Percentiles rank a stretch among this genome's conserved stretches.
Conservation (phyloP, 2,797 vertebrate species). For the Myotis vivesi region DNA sequence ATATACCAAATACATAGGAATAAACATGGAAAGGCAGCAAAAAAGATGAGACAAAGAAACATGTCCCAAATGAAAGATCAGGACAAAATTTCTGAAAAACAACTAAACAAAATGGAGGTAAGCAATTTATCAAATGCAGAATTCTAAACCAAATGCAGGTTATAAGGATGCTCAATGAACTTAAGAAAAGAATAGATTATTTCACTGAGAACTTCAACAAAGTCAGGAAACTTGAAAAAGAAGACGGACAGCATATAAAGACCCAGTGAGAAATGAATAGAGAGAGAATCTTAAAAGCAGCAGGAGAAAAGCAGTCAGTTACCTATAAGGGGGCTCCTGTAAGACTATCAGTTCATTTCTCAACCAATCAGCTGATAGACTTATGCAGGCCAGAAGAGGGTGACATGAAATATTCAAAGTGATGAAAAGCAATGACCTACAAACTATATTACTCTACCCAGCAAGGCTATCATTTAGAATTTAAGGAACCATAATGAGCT, state of each 20-base stretch:
- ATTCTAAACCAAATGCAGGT: neutral
- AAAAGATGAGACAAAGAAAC: neutral
- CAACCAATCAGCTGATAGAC: neutral
- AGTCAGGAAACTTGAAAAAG: neutral
- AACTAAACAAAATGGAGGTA: neutral
- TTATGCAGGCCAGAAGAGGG: neutral
- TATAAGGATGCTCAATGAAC: neutral
- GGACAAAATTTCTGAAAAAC: neutral
- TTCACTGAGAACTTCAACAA: neutral
- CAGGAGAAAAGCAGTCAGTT: neutral
- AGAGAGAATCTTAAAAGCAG: neutral
- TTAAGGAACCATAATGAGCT: neutral
- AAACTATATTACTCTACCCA: neutral
- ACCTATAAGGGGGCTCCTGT: neutral
- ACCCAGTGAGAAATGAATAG: neutral
- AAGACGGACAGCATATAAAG: neutral
- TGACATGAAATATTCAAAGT: neutral
- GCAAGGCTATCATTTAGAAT: neutral
- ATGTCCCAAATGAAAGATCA: neutral
- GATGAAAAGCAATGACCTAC: neutral
- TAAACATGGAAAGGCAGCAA: neutral
- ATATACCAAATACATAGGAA: neutral
- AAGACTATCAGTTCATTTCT: neutral
- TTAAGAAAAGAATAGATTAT: neutral
- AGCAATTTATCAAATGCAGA: neutral